Evolutionary conservation across 2,797 vertebrate species (phyloP), one percentile per base, ranked within the genome.

Genomic region (Enoplosus armatus): DNA sequence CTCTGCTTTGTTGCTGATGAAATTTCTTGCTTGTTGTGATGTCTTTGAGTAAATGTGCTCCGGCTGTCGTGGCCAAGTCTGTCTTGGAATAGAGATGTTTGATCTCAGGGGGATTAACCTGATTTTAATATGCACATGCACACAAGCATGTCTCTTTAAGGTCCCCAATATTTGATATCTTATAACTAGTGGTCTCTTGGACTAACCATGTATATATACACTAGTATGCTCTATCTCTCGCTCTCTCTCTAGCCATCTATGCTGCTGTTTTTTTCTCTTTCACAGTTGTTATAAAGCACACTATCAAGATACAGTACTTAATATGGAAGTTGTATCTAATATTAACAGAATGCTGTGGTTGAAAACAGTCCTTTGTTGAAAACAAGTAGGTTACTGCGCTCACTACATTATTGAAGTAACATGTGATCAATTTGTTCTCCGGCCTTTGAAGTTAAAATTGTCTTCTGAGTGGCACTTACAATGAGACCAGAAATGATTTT

Each of bases 381-480:
- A 83, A 76, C 70, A 80, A 63, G 59, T 61, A 65, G 67, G 66
- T 76, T 80, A 80, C 43, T 65, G 31, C 10, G 20, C 29, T 79
- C 64, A 62, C 68, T 66, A 26, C 2, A 10, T 62, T 72, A 37
- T n/a, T 77, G 63, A 84, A 71, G 53, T 64, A 75, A 76, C 39
- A 45, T 31, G 51, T 66, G 48, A 82, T 82, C 53, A 77, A 82
- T 85, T 75, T 89, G 64, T 50, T 80, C 65, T 69, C 22, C n/a
- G 62, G 48, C 31, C 82, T 87, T 89, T 92, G 80, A 78, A 79
- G 81, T 81, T 72, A 66, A 83, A 82, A 71, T 84, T 43, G 66
- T 67, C 77, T 82, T 83, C 60, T 65, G 62, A 81, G 74, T 76
- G 64, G 20, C 62, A 65, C 9, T 63, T 35, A 79, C 51, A 87